Evolutionary conservation across 92 coral and sea anemone genomes (phyloP).

Genomic region (Meandrina meandrites): DNA sequence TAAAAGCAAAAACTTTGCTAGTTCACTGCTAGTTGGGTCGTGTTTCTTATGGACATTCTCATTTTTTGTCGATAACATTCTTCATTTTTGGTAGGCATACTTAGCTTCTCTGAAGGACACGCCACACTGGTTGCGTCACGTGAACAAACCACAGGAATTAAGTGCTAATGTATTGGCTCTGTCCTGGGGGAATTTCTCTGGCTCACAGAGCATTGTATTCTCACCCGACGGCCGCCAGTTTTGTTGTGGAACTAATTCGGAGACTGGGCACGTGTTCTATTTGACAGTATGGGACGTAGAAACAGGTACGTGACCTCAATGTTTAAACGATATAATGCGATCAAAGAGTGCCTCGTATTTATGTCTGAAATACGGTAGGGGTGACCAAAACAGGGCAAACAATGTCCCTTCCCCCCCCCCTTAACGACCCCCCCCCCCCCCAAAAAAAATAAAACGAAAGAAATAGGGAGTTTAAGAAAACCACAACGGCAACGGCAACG

Average conservation of each 20-base stretch:
- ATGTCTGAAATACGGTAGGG: too few relatives aligned
- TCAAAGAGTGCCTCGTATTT: too few relatives aligned
- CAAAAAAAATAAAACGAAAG: too few relatives aligned
- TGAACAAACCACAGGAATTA: slow-evolving; percentile 39
- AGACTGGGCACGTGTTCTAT: slow-evolving; percentile 22
- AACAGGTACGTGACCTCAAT: slow-evolving; percentile 5
- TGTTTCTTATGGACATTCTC: too few relatives aligned
- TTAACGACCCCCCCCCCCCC: too few relatives aligned
- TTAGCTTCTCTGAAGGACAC: slow-evolving; percentile 6
- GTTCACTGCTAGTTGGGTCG: too few relatives aligned
- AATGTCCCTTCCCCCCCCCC: too few relatives aligned
- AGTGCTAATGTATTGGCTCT: slow-evolving; percentile 27
- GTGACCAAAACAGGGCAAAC: too few relatives aligned
- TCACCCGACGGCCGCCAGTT: slow-evolving; percentile 25
- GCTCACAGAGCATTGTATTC: slow-evolving; percentile 1
- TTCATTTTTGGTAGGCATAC: slow-evolving; percentile 3
- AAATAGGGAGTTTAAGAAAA: too few relatives aligned
- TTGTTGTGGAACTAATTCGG: slow-evolving; percentile 31
- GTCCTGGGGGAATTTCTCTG: slow-evolving; percentile 28
- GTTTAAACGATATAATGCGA: neutral
- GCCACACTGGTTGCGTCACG: slow-evolving; percentile 28
- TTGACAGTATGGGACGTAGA: slow-evolving; percentile 33
- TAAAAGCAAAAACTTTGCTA: too few relatives aligned
- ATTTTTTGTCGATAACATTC: neutral
- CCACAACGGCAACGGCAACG: too few relatives aligned